These are phyloP conservation scores for Balaeniceps rex DNA, from an alignment of 2,113 vertebrate species.

Conservation along the genomic window DNA sequence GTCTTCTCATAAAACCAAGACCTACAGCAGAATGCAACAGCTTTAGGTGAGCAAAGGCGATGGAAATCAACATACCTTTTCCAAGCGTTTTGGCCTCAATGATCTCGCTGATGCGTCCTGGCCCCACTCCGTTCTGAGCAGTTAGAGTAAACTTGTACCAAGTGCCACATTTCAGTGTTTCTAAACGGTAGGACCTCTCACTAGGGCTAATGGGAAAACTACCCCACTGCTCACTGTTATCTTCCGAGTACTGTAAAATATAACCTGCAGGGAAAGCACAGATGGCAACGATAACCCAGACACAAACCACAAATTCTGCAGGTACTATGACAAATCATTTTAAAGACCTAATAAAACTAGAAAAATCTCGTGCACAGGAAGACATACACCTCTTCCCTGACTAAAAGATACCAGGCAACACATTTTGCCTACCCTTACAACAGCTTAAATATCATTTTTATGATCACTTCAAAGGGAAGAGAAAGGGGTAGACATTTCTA, in stretches of 20 bases:
- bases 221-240: conserved; percentile 98
- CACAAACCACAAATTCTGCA: neutral
- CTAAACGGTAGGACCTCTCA: conserved; percentile 92
- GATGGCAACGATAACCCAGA: neutral
- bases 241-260: conserved; percentile 96
- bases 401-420: neutral
- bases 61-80: conserved; percentile 79
- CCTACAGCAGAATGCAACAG: neutral
- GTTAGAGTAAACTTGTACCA: conserved; percentile 99
- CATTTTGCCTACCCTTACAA: neutral
- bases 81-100: conserved; percentile 98
- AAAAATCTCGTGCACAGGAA: neutral
- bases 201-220: conserved; percentile 98
- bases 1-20: neutral
- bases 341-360: neutral
- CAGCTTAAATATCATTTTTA: neutral
- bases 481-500: neutral
- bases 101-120: conserved; percentile 97
- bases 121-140: conserved; percentile 97
- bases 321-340: neutral
- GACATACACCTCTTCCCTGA: neutral
- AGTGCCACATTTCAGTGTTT: conserved; percentile 94
- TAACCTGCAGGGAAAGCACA: conserved; percentile 76
- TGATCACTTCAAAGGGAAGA: neutral
- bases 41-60: neutral